Evolutionary conservation across 2,888 invertebrate species (phyloP), one percentile per base, ranked within the genome.

Genomic region (Limenitis camilla): DNA sequence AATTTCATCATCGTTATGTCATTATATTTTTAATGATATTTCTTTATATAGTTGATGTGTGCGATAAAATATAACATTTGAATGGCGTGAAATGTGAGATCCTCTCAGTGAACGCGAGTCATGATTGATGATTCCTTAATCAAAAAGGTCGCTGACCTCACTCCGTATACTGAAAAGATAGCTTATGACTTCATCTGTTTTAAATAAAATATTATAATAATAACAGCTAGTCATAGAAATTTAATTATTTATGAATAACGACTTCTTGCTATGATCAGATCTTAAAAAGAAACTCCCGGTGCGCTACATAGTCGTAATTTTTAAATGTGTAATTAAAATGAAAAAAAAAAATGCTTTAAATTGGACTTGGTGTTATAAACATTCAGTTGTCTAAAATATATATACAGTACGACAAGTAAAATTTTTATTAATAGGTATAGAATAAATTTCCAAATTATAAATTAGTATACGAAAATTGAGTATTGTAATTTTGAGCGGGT

Each of bases 111-210:
- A 71, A 68, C 63, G 68, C 71, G 64, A 69, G 72, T 72, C 71
- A 76, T 81, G 84, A 84, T 84, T 84, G 81, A 84, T 82, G 79
- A 81, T 79, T 74, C 78, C 78, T 82, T 81, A 82, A 84, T 84
- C 81, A 83, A 72, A 68, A 61, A 68, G 78, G 79, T 83, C 81
- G 66, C 62, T 68, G 75, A 81, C 77, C 80, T 69, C 62, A 52
- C 50, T 63, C 61, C 66, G 64, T 62, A 62, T 55, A 65, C 56
- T 60, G 54, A 64, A 54, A 65, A 65, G 72, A 74, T 74, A 74
- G 72, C 74, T 71, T 70, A 73, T 73, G 78, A 79, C 72, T 75
- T 75, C 74, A 76, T 74, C 67, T 71, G 67, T 67, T 74, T 74
- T 68, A 63, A 71, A 74, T 72, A 69, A 72, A 69, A 53, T 40